phyloP scores from a whole-genome alignment of 2,888 invertebrate genomes.

The Drosophila trichaetosa region DNA sequence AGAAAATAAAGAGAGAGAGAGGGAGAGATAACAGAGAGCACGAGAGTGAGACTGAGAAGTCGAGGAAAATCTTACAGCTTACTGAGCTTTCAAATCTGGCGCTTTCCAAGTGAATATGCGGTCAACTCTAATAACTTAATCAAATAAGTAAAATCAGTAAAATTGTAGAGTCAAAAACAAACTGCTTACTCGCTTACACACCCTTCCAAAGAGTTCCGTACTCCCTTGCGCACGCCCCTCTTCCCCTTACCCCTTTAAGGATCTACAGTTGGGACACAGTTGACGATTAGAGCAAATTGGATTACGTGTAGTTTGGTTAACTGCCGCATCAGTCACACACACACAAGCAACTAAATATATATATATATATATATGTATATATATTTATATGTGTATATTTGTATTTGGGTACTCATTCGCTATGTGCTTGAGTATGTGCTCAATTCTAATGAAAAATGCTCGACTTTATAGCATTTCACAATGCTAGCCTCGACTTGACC shows the following conservation, averaged over 20 bases:
- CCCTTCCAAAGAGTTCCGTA: background rate
- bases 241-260: background rate
- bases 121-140: slow-evolving; percentile 65
- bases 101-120: slow-evolving; percentile 33
- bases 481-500: slow-evolving; percentile 27
- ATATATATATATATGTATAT: background rate
- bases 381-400: background rate
- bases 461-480: slow-evolving; percentile 5
- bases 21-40: background rate
- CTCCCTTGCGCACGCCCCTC: background rate
- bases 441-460: background rate
- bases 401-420: background rate
- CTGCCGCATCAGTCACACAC: slow-evolving; percentile 19
- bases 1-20: background rate
- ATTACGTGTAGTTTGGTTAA: slow-evolving; percentile 71
- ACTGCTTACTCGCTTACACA: slow-evolving; percentile 36
- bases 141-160: slow-evolving; percentile 71
- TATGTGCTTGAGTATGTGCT: background rate
- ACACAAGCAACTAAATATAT: background rate
- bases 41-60: background rate
- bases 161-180: slow-evolving; percentile 72
- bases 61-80: slow-evolving; percentile 52
- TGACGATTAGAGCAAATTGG: slow-evolving; percentile 59
- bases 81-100: slow-evolving; percentile 27
- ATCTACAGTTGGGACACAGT: slow-evolving; percentile 17